Evolutionary conservation across 2,113 vertebrate genomes (phyloP).

Genomic region (Leucopsar rothschildi): DNA sequence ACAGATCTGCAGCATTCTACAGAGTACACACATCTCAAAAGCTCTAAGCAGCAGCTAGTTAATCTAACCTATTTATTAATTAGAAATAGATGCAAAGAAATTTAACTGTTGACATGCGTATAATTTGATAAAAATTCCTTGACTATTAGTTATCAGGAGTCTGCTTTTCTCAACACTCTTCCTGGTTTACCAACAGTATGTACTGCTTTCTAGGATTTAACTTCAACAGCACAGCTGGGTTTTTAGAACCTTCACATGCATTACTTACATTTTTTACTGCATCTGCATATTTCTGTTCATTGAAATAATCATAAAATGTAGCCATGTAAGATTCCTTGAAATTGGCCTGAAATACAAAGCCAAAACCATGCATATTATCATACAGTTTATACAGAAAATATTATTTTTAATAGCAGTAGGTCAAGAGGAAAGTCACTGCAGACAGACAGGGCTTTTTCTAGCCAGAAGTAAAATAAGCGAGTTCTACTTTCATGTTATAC

Average conservation of each 20-base stretch:
- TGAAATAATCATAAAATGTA: slow-evolving; percentile 95
- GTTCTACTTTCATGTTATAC: background rate
- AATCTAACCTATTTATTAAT: background rate
- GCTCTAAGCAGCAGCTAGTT: background rate
- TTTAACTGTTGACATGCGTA: background rate
- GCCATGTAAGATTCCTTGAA: slow-evolving; percentile 99
- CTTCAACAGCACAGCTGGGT: background rate
- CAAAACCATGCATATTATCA: background rate
- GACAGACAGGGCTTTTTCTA: background rate
- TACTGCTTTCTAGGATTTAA: background rate
- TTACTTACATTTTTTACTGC: slow-evolving; percentile 94
- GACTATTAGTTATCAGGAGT: background rate
- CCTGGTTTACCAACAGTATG: background rate
- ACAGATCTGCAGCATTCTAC: background rate
- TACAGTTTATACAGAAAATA: background rate
- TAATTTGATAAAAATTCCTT: background rate
- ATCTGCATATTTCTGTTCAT: slow-evolving; percentile 97
- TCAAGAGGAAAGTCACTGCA: background rate
- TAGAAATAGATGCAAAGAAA: background rate
- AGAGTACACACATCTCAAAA: background rate
- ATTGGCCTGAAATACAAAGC: slow-evolving; percentile 82
- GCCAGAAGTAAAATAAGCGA: background rate
- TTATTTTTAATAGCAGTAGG: background rate
- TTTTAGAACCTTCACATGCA: background rate
- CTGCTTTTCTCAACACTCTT: background rate